A percentile compares a stretch with the other conserved stretches of the same genome.
phyloP scores from a whole-genome alignment of 2,113 vertebrate genomes.

The Channa maculata region DNA sequence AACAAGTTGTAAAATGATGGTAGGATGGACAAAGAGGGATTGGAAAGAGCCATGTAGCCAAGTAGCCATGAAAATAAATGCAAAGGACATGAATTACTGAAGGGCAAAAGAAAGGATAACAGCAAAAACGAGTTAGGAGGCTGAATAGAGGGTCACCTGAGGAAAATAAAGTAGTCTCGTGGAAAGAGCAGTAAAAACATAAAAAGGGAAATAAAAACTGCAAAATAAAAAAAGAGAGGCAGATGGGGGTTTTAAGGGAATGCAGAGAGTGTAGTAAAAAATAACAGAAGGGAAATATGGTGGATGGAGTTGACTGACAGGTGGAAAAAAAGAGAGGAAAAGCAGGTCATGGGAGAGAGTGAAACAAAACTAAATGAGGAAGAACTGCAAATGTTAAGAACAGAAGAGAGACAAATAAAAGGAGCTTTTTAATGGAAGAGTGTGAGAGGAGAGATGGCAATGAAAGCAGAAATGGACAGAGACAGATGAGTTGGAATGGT shows the following conservation, averaged over 20 bases:
- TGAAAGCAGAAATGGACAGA: background rate
- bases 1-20: background rate
- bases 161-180: background rate
- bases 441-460: background rate
- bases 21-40: background rate
- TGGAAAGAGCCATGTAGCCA: background rate
- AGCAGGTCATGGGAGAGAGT: constrained; percentile 3
- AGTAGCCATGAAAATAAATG: background rate
- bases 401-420: background rate
- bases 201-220: background rate
- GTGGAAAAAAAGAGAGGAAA: background rate
- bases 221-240: background rate
- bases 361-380: constrained; percentile 43
- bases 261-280: background rate
- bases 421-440: background rate
- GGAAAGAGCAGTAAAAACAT: background rate
- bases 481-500: background rate
- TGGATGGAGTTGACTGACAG: constrained; percentile 16
- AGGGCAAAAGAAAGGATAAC: background rate
- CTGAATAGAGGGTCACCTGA: background rate
- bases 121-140: background rate
- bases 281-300: background rate
- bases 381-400: constrained; percentile 17
- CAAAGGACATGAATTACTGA: background rate
- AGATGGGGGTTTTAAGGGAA: background rate